Evolutionary conservation across 2,888 invertebrate species (phyloP).

Genomic region (Drosophila fungiperda): DNA sequence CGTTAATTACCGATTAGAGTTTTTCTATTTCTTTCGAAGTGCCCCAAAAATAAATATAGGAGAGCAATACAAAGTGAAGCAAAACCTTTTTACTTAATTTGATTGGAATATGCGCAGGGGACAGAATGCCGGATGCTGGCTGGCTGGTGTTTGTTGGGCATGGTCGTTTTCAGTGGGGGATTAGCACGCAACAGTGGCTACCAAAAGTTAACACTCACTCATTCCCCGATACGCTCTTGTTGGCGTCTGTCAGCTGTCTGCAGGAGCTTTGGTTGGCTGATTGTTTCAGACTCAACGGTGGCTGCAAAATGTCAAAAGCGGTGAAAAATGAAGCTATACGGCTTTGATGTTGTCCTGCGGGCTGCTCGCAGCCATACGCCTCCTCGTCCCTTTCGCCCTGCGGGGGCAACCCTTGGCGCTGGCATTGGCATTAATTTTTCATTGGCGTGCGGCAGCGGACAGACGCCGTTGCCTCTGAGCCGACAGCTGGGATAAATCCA

Average conservation of each 20-base stretch:
- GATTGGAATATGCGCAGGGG: slow-evolving; percentile 74
- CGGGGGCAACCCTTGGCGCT: slow-evolving; percentile 51
- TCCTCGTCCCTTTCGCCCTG: slow-evolving; percentile 3
- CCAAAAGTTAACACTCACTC: slow-evolving; percentile 49
- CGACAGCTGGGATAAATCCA: slow-evolving; percentile 76
- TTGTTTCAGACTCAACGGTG: slow-evolving; percentile 67
- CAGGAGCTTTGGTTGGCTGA: slow-evolving; percentile 78
- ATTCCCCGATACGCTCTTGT: not conserved
- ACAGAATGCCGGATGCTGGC: slow-evolving; percentile 22
- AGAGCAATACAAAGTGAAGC: slow-evolving; percentile 18
- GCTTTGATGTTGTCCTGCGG: slow-evolving; percentile 70
- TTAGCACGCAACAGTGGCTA: slow-evolving; percentile 58
- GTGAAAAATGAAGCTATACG: slow-evolving; percentile 77
- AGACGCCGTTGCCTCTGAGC: slow-evolving; percentile 28
- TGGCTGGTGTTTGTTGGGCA: slow-evolving; percentile 20
- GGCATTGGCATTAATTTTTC: slow-evolving; percentile 73
- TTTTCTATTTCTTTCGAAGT: not conserved
- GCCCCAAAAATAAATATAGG: not conserved
- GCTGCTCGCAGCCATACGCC: slow-evolving; percentile 13
- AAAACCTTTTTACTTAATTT: slow-evolving; percentile 79
- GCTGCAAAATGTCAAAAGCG: slow-evolving; percentile 80
- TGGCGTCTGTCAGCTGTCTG: slow-evolving; percentile 71
- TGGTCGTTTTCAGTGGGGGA: slow-evolving; percentile 51
- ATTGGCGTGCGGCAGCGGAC: slow-evolving; percentile 69
- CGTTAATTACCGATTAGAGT: slow-evolving; percentile 35